Conservation (phyloP, 2,797 vertebrate genomes). For the Falco cherrug region DNA sequence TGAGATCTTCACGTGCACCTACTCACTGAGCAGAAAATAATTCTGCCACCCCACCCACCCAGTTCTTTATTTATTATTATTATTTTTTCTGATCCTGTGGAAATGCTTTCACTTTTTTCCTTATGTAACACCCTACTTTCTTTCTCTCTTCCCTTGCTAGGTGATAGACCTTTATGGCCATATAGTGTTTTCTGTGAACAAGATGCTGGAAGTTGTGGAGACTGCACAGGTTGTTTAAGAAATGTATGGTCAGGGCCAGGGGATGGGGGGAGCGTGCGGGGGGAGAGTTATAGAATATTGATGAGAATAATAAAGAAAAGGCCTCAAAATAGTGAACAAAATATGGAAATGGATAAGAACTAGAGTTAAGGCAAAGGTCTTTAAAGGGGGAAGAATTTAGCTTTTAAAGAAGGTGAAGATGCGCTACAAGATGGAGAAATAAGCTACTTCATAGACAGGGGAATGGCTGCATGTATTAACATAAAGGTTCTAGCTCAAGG, state of each 20-base stretch:
- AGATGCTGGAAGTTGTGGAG: background rate
- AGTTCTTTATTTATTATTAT: too few species aligned
- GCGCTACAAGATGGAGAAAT: background rate
- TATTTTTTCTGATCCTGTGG: fast-evolving
- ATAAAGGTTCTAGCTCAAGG: background rate
- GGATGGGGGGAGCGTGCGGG: too few species aligned
- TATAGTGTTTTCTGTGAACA: background rate
- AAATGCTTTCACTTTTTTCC: background rate
- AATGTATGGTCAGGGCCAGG: background rate
- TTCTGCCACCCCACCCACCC: fast-evolving
- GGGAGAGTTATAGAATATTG: background rate
- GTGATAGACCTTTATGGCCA: background rate
- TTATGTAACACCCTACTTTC: background rate
- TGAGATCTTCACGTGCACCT: background rate
- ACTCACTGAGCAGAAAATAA: background rate
- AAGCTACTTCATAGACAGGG: background rate
- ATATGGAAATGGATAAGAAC: background rate
- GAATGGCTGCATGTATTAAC: background rate
- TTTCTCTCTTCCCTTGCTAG: background rate
- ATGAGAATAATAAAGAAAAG: background rate
- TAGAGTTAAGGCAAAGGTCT: background rate
- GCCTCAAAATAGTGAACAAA: background rate
- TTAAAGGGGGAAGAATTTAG: background rate
- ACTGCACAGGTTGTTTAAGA: background rate
- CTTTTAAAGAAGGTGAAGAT: background rate